Evolutionary conservation across 2,888 invertebrate genomes (phyloP).

Genomic region (Aphodius granarius): DNA sequence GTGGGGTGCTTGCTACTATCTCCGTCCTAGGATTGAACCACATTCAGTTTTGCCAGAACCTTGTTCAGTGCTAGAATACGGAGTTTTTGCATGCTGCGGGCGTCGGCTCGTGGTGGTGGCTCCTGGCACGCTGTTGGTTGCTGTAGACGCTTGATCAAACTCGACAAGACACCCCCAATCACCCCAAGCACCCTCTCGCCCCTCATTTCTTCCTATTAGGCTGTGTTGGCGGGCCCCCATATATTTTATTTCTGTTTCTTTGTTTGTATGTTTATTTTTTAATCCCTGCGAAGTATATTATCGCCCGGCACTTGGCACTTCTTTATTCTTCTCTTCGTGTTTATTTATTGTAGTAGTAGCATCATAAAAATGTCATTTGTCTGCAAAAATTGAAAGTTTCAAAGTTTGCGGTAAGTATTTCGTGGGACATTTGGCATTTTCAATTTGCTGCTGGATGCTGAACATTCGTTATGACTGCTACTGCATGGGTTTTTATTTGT

Average conservation of each 20-base stretch:
- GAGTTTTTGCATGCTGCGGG: constrained; percentile 31
- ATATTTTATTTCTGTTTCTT: constrained; percentile 15
- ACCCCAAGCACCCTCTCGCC: constrained; percentile 25
- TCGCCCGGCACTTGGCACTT: too few relatives aligned
- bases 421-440: background rate
- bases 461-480: background rate
- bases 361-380: background rate
- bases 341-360: background rate
- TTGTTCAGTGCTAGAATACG: constrained; percentile 1
- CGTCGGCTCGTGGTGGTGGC: constrained; percentile 39
- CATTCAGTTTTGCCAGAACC: constrained; percentile 10
- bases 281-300: too few relatives aligned
- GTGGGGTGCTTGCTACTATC: constrained; percentile 22
- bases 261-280: background rate
- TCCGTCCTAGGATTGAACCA: constrained; percentile 2
- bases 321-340: too few relatives aligned
- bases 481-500: background rate
- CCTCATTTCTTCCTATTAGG: constrained; percentile 25
- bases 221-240: constrained; percentile 41
- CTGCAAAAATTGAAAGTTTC: background rate
- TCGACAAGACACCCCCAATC: constrained; percentile 20
- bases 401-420: background rate
- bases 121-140: constrained; percentile 40
- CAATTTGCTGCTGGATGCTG: background rate
- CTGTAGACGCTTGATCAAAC: constrained; percentile 36